A percentile compares a stretch with the other conserved stretches of the same genome.
phyloP scores from a whole-genome alignment of 2,888 invertebrate species.

The Lottia scabra region DNA sequence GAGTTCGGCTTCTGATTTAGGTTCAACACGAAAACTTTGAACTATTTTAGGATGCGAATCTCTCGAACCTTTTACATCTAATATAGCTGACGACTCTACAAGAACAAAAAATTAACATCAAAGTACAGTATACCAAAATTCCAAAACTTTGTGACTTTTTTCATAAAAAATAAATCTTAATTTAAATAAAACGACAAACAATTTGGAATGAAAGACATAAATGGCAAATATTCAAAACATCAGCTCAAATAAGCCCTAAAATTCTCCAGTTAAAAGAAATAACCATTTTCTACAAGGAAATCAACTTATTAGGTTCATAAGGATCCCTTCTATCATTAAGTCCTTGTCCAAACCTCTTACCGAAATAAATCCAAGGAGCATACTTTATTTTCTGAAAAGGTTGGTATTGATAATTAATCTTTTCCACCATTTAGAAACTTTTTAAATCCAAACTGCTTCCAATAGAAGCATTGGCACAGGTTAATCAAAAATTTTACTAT shows the following conservation, averaged over 20 bases:
- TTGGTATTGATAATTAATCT: neutral
- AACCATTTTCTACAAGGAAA: too few relatives aligned
- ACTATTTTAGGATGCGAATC: slow-evolving; percentile 38
- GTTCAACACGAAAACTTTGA: slow-evolving; percentile 42
- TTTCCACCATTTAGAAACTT: too few relatives aligned
- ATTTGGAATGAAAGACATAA: too few relatives aligned
- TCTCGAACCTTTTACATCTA: slow-evolving; percentile 39
- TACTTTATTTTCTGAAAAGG: slow-evolving; percentile 4
- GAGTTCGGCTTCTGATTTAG: slow-evolving; percentile 27
- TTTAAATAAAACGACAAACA: too few relatives aligned
- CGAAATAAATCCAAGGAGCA: slow-evolving; percentile 12
- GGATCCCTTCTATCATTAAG: too few relatives aligned
- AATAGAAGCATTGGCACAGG: neutral
- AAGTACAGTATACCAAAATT: neutral
- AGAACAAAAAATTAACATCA: neutral
- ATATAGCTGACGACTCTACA: slow-evolving; percentile 37
- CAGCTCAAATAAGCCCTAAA: too few relatives aligned
- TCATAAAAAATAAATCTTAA: too few relatives aligned
- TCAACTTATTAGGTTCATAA: too few relatives aligned
- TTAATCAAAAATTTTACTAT: neutral
- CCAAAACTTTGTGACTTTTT: too few relatives aligned
- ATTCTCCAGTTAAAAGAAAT: too few relatives aligned
- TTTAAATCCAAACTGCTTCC: too few relatives aligned
- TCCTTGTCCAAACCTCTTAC: slow-evolving; percentile 3
- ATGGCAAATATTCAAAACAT: too few relatives aligned